Evolutionary conservation across 2,797 vertebrate genomes (phyloP).

Genomic region (Hozukius guyotensis): DNA sequence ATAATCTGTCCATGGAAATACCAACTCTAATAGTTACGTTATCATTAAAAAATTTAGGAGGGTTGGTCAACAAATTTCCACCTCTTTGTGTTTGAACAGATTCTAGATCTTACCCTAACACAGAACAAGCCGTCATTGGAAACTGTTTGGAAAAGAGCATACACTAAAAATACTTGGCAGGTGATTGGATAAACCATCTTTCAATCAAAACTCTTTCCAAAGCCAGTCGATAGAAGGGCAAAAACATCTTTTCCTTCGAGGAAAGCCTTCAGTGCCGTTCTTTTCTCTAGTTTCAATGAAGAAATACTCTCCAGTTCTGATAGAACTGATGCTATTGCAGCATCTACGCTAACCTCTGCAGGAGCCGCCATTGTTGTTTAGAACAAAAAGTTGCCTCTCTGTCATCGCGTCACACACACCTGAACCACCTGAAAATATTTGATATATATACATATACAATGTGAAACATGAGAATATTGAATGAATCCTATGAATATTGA

Average conservation of each 20-base stretch:
- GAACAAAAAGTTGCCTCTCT: neutral
- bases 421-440: no score
- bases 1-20: neutral
- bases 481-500: no score
- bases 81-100: neutral
- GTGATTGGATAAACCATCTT: no score
- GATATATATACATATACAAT: no score
- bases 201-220: no score
- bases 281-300: neutral
- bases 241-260: neutral
- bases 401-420: no score
- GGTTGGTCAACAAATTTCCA: neutral
- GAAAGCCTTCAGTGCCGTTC: neutral
- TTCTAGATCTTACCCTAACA: neutral
- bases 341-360: neutral
- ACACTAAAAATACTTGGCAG: neutral
- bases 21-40: neutral
- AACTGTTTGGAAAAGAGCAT: neutral
- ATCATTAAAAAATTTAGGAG: neutral
- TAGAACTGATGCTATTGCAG: neutral
- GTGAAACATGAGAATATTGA: no score
- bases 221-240: no score
- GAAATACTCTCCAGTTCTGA: neutral
- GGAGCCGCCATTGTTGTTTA: no score
- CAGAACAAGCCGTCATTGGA: neutral